These are phyloP conservation scores for Berghia stephanieae DNA, from an alignment of 1,140 invertebrate genomes.

Conservation along the genomic window DNA sequence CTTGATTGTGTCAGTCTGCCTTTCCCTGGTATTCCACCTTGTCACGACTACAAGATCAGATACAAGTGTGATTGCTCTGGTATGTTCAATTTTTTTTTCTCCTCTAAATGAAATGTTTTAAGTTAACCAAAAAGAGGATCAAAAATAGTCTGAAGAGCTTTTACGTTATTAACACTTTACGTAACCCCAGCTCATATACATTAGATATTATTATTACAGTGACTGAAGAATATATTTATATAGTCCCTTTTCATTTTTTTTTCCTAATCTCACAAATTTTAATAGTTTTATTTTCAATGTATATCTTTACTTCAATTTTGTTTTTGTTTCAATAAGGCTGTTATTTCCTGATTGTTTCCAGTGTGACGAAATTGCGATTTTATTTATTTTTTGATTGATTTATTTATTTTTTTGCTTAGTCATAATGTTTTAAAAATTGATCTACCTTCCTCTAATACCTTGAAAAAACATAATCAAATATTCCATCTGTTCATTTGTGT, in stretches of 20 bases:
- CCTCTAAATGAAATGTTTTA: constrained; percentile 57
- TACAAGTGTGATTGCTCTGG: constrained; percentile 38
- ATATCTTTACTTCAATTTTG: too few species aligned
- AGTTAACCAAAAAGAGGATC: constrained; percentile 18
- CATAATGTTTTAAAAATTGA: not conserved
- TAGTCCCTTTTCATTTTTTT: not conserved
- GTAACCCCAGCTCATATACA: not conserved
- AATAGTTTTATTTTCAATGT: not conserved
- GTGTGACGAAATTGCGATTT: too few species aligned
- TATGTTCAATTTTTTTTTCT: not conserved
- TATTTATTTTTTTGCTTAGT: too few species aligned
- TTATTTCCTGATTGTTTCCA: too few species aligned
- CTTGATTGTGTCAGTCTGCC: constrained; percentile 45
- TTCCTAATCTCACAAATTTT: not conserved
- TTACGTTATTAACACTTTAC: too few species aligned
- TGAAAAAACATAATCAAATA: not conserved
- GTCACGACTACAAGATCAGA: constrained; percentile 65
- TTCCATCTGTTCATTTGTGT: not conserved
- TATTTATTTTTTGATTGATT: too few species aligned
- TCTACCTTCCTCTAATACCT: not conserved
- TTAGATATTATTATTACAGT: not conserved
- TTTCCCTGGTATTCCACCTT: constrained; percentile 51
- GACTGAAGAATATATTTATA: not conserved
- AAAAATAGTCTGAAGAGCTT: too few species aligned
- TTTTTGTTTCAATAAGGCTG: too few species aligned